These are phyloP conservation scores for Goniozus legneri DNA, from an alignment of 1,140 invertebrate species.

Conservation along the genomic window DNA sequence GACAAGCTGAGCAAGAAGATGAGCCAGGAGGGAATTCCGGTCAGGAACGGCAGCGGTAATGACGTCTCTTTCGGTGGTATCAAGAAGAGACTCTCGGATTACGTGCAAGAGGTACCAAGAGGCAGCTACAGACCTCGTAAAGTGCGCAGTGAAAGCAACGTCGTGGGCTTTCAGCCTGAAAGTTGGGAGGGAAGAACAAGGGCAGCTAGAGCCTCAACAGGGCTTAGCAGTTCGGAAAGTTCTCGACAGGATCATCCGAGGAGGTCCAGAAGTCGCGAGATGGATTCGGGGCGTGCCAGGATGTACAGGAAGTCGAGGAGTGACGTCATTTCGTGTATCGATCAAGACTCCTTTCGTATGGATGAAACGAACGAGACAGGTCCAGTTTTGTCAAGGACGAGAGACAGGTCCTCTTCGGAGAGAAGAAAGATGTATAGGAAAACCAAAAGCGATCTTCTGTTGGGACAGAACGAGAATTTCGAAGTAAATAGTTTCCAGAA, in stretches of 20 bases:
- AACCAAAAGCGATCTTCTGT: conserved; percentile 40
- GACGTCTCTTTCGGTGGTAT: conserved; percentile 10
- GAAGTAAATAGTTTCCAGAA: conserved; percentile 21
- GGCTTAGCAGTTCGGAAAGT: too few species aligned
- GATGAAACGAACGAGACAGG: neutral
- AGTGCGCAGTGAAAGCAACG: conserved; percentile 37
- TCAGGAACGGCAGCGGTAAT: conserved; percentile 10
- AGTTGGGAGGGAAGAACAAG: conserved; percentile 8
- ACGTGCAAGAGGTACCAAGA: conserved; percentile 4
- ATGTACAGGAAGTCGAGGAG: too few species aligned
- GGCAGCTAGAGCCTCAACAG: too few species aligned
- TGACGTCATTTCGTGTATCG: too few species aligned
- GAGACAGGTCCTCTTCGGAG: conserved; percentile 9
- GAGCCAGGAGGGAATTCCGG: conserved; percentile 13
- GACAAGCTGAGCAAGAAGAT: conserved; percentile 34
- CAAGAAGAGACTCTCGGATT: conserved; percentile 25
- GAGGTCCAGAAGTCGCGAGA: too few species aligned
- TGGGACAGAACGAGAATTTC: conserved; percentile 19
- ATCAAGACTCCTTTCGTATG: too few species aligned
- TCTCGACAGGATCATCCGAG: conserved; percentile 1
- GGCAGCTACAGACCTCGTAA: conserved; percentile 32
- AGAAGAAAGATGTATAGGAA: conserved; percentile 37
- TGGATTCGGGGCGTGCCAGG: too few species aligned
- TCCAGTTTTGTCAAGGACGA: neutral
- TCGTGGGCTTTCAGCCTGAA: conserved; percentile 23